Base-by-base conservation (phyloP, 1,140 invertebrate species). In the Colletes latitarsis region DNA sequence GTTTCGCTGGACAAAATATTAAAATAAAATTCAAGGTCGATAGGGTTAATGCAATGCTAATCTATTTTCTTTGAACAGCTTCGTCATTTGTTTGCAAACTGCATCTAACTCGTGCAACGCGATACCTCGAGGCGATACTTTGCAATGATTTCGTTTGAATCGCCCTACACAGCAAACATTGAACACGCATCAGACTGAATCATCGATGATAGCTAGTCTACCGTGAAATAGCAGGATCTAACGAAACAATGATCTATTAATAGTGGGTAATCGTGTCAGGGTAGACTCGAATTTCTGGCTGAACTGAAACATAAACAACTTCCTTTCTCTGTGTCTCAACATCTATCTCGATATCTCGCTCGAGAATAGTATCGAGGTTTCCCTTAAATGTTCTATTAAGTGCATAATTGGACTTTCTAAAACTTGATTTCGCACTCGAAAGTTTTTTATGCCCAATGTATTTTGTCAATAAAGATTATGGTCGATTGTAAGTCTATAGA, bases 261-360 rank as follows among this genome's bases (percentile, higher is more conserved):
- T 58, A 82, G 53, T 15, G 58, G 15, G 19, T 69, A 76, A 83
- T 82, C 46, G 67, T 70, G 49, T 70, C 60, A 30, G 58, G 30
- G 17, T 49, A 52, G 64, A 73, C 39, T 21, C 21, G 64, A 82
- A 67, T 43, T 82, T 81, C 55, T 83, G 39, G 46, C 15, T 21
- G 10, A 55, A 41, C 41, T 53, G 14, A 62, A 63, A 81, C 49
- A 30, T 30, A 30, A 30, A 30, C 30, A 30, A 30, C 30, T 30
- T 30, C 30, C 30, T 30, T 30, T 30, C 30, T 30, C 30, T 30
- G 30, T 30, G 30, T 30, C 30, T 30, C 30, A 2, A 30, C 30
- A 30, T 30, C 30, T 30, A 30, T 30, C 30, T 30, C 30, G 30
- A 30, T 30, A 30, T 30, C 30, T 30, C 30, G 0, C 30, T 0